Conservation (phyloP, 2,797 vertebrate genomes). For the Rhadinocentrus ornatus region DNA sequence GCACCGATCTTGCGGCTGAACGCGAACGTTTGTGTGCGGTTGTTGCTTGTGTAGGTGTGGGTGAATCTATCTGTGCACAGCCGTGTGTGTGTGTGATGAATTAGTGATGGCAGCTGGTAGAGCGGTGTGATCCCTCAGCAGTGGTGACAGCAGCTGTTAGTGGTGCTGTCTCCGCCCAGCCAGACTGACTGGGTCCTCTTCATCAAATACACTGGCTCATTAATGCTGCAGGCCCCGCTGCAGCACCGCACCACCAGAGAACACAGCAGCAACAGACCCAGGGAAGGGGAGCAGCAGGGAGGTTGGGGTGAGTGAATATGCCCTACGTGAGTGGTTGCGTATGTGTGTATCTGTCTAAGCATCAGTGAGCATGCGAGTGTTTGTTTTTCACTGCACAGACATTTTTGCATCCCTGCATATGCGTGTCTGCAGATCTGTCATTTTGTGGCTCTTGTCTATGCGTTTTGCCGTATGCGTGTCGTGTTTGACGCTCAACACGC, state of each 20-base stretch:
- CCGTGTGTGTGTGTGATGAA: conserved; percentile 71
- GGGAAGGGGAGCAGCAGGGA: conserved; percentile 8
- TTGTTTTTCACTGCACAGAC: conserved; percentile 4
- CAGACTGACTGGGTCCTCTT: conserved; percentile 76
- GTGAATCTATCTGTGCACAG: conserved; percentile 59
- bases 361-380: conserved; percentile 4
- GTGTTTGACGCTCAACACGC: conserved; percentile 41
- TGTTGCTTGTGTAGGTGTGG: conserved; percentile 43
- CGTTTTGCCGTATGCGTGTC: neutral
- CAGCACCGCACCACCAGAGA: conserved; percentile 31
- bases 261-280: conserved; percentile 28
- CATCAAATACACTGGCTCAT: conserved; percentile 80
- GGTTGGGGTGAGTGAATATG: conserved; percentile 22
- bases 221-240: conserved; percentile 73
- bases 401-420: conserved; percentile 30
- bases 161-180: conserved; percentile 76
- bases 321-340: conserved; percentile 26
- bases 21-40: conserved; percentile 1
- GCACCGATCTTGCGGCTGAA: conserved; percentile 37
- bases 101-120: conserved; percentile 78
- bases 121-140: conserved; percentile 79
- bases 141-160: conserved; percentile 83
- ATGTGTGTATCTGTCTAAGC: conserved; percentile 13
- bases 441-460: neutral
- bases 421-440: conserved; percentile 36